A percentile compares a stretch with the other conserved stretches of the same genome.
Conservation (phyloP, 2,888 invertebrate species). For the Eretmocerus hayati region DNA sequence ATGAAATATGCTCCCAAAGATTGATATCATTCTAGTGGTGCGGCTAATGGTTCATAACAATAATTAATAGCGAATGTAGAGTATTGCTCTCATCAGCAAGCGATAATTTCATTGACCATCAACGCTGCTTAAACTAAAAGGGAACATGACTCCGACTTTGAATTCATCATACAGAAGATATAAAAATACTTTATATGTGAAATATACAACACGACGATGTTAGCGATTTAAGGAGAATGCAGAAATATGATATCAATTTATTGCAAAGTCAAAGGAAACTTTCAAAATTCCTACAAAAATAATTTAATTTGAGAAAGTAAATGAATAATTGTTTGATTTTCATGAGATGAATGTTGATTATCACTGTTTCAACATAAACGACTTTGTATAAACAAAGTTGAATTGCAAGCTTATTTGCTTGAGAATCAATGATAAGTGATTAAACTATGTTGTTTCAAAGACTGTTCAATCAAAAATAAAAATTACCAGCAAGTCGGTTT, state of each 20-base stretch:
- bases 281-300: conserved; percentile 20
- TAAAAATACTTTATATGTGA: conserved; percentile 19
- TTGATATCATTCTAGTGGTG: too few relatives aligned
- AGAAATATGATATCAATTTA: conserved; percentile 8
- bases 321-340: conserved; percentile 8
- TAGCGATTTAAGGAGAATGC: conserved; percentile 1
- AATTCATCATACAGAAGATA: conserved; percentile 17
- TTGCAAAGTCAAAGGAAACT: conserved; percentile 13
- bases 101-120: conserved; percentile 14
- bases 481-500: too few relatives aligned
- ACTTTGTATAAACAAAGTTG: conserved; percentile 21
- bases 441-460: too few relatives aligned
- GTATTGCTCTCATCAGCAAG: conserved; percentile 11
- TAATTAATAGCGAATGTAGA: conserved; percentile 13
- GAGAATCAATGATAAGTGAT: too few relatives aligned
- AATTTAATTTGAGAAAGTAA: conserved; percentile 17
- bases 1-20: too few relatives aligned
- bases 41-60: conserved; percentile 14
- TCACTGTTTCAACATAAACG: conserved; percentile 8
- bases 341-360: conserved; percentile 15
- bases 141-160: conserved; percentile 9
- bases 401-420: conserved; percentile 12
- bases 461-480: too few relatives aligned
- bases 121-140: conserved; percentile 11
- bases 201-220: conserved; percentile 22